These are phyloP conservation scores for Lota lota DNA, from an alignment of 2,113 vertebrate genomes.

Conservation along the genomic window DNA sequence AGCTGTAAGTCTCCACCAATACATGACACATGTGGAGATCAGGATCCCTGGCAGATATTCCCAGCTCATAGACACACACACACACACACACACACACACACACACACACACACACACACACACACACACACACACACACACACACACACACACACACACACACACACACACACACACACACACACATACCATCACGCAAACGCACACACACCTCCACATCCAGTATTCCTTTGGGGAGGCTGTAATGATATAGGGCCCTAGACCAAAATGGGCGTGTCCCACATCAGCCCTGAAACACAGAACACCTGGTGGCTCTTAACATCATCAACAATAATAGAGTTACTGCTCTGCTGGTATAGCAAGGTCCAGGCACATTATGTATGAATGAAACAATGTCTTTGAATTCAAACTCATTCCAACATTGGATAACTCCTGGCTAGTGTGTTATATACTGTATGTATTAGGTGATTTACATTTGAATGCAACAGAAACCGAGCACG, in stretches of 20 bases:
- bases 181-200: neutral
- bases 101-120: neutral
- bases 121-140: neutral
- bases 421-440: too few relatives aligned
- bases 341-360: neutral
- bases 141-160: constrained; percentile 4
- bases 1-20: constrained; percentile 42
- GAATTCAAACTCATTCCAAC: too few relatives aligned
- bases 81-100: neutral
- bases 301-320: neutral
- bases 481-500: too few relatives aligned
- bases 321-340: neutral
- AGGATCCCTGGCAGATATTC: constrained; percentile 24
- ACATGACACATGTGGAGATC: constrained; percentile 42
- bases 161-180: neutral
- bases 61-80: neutral
- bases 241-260: constrained; percentile 15
- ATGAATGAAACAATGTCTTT: too few relatives aligned
- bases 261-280: neutral
- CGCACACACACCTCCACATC: constrained; percentile 12
- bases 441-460: too few relatives aligned
- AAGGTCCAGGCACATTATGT: neutral
- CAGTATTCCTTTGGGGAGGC: constrained; percentile 4
- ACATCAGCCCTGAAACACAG: neutral
- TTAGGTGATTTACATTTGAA: too few relatives aligned